Evolutionary conservation across 2,888 invertebrate species (phyloP).

Genomic region (Ormia ochracea): DNA sequence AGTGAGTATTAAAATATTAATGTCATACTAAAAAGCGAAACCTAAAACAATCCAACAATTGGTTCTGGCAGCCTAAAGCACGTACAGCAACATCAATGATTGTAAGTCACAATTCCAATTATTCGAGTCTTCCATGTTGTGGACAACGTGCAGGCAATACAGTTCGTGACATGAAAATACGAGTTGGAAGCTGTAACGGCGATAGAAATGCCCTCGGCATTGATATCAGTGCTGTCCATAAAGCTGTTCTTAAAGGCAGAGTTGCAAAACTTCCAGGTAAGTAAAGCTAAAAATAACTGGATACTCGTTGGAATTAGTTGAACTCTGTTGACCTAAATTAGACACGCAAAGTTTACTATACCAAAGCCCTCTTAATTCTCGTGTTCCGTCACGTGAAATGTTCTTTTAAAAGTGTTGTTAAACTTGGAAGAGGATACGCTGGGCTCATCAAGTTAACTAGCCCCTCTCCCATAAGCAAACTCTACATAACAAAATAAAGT

Average conservation of each 20-base stretch:
- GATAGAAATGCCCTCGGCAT: conserved; percentile 76
- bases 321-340: too few species aligned
- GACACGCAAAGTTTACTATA: too few species aligned
- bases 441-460: too few species aligned
- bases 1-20: conserved; percentile 53
- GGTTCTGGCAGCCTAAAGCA: conserved; percentile 73
- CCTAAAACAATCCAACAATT: background rate
- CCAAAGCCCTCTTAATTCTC: too few species aligned
- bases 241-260: conserved; percentile 76
- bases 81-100: conserved; percentile 68
- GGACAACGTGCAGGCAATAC: conserved; percentile 67
- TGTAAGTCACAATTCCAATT: conserved; percentile 73
- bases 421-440: too few species aligned
- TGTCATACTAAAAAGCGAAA: background rate
- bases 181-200: conserved; percentile 73
- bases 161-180: conserved; percentile 61
- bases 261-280: conserved; percentile 75
- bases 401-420: too few species aligned
- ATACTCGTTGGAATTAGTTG: too few species aligned
- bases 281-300: background rate
- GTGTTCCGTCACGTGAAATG: too few species aligned
- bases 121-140: conserved; percentile 77
- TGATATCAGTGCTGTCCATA: conserved; percentile 77
- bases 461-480: too few species aligned
- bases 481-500: too few species aligned